Evolutionary conservation across 1,140 invertebrate species (phyloP).

Genomic region (Callitettix versicolor): DNA sequence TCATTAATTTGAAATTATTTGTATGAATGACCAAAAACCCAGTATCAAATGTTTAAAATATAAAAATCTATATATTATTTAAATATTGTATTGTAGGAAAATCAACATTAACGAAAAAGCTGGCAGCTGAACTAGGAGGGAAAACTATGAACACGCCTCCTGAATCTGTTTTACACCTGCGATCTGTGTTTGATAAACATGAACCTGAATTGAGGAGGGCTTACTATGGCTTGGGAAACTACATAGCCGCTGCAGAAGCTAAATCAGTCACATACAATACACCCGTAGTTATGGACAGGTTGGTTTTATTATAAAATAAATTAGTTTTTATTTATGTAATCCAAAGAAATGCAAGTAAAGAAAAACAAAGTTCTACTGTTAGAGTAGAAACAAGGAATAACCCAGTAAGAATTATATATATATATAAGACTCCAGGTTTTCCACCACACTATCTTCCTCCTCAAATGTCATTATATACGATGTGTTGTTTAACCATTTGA

Average conservation of each 20-base stretch:
- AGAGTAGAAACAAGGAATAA: neutral
- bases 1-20: too few relatives aligned
- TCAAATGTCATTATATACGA: neutral
- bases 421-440: too few relatives aligned
- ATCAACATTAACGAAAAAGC: slow-evolving; percentile 22
- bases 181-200: slow-evolving; percentile 25
- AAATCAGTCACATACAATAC: slow-evolving; percentile 18
- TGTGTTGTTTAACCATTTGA: neutral
- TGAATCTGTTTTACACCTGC: neutral
- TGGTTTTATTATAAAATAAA: neutral
- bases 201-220: slow-evolving; percentile 20
- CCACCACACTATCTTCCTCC: too few relatives aligned
- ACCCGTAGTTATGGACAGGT: slow-evolving; percentile 30
- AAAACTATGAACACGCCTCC: slow-evolving; percentile 25
- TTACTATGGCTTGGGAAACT: slow-evolving; percentile 32
- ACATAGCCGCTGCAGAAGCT: slow-evolving; percentile 29
- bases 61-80: too few relatives aligned
- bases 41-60: too few relatives aligned
- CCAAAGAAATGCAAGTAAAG: neutral
- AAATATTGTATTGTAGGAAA: slow-evolving; percentile 30
- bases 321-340: neutral
- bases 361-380: neutral
- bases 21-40: too few relatives aligned
- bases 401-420: neutral
- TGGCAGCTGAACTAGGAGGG: slow-evolving; percentile 24